These are phyloP conservation scores for Azemiops feae DNA, from an alignment of 2,113 vertebrate species.

Conservation along the genomic window DNA sequence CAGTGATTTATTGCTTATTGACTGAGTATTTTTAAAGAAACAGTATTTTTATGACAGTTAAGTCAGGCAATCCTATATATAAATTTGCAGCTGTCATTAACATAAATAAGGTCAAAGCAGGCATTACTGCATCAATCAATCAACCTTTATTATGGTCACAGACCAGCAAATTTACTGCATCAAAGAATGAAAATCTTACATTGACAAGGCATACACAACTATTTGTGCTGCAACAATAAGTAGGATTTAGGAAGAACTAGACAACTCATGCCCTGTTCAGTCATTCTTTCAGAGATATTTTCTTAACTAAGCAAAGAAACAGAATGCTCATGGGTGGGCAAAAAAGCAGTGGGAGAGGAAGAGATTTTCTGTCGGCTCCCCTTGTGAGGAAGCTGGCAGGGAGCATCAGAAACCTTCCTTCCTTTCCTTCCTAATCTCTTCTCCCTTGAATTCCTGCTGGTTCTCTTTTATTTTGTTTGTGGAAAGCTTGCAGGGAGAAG, in stretches of 20 bases:
- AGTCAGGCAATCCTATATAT: background rate
- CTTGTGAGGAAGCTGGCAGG: background rate
- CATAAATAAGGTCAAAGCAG: background rate
- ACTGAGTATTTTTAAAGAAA: background rate
- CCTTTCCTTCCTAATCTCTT: background rate
- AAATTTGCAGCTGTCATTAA: accelerated
- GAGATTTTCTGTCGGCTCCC: background rate
- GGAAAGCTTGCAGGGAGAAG: no score
- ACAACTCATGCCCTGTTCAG: background rate
- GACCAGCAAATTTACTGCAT: background rate
- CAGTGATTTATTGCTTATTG: background rate
- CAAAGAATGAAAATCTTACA: background rate
- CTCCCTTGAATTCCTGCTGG: no score
- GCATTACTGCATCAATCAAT: background rate
- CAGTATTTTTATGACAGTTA: background rate
- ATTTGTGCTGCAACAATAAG: background rate
- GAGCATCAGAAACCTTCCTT: background rate
- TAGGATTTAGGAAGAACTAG: background rate
- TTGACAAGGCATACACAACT: background rate
- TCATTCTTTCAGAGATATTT: background rate
- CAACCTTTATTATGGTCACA: background rate
- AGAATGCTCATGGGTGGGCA: background rate
- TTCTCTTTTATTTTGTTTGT: no score
- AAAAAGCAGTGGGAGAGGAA: background rate
- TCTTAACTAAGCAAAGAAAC: background rate